Percentiles rank a stretch among this genome's conserved stretches.
phyloP scores from a whole-genome alignment of 2,797 vertebrate species.

The Schizothorax lantsangensis region DNA sequence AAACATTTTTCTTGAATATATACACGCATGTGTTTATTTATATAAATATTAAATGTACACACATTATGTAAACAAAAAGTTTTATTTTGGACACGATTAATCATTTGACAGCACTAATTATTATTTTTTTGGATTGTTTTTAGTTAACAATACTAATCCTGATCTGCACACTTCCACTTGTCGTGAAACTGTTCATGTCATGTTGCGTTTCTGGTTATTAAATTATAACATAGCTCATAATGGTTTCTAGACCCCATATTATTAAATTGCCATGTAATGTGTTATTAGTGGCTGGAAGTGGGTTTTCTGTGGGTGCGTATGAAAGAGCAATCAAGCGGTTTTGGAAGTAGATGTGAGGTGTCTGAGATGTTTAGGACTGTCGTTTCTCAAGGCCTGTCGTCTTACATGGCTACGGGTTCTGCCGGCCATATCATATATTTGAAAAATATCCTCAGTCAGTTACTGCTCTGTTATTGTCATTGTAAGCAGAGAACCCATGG shows the following conservation, averaged over 20 bases:
- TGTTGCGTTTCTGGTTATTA: conserved; percentile 16
- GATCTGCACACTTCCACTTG: neutral
- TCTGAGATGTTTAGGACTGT: conserved; percentile 16
- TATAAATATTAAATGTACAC: too few species aligned
- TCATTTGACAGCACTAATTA: too few species aligned
- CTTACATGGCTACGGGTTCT: conserved; percentile 5
- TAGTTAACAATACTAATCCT: neutral
- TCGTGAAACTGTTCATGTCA: neutral
- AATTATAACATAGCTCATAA: conserved; percentile 5
- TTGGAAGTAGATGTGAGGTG: conserved; percentile 34
- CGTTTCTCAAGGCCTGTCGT: conserved; percentile 10
- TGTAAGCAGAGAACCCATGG: conserved; percentile 15
- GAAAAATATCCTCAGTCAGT: conserved; percentile 17
- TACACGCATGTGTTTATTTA: too few species aligned
- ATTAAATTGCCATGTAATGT: conserved; percentile 40
- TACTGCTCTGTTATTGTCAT: conserved; percentile 33
- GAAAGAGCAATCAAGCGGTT: conserved; percentile 37
- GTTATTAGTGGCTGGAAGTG: conserved; percentile 48
- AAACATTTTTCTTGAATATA: too few species aligned
- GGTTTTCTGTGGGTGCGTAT: neutral
- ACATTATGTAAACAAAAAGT: too few species aligned
- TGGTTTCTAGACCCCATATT: conserved; percentile 12
- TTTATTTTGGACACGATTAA: too few species aligned
- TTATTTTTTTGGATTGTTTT: neutral
- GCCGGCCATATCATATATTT: conserved; percentile 1